Evolutionary conservation across 2,797 vertebrate genomes (phyloP), one percentile per base, ranked within the genome.

Genomic region (Cuniculus paca): DNA sequence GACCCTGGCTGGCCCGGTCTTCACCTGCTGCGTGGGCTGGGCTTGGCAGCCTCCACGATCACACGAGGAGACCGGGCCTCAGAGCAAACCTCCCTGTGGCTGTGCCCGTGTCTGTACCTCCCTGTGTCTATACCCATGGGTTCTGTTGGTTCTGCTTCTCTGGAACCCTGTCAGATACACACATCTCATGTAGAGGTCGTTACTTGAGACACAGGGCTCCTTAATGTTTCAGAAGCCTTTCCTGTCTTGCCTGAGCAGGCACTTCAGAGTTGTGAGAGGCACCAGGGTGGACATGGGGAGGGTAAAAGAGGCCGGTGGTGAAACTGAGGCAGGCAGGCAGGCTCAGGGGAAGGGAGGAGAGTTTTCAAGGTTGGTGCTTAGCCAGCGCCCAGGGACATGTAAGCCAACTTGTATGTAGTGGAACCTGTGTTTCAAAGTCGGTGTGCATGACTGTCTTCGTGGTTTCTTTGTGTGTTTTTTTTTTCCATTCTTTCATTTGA

Each of bases 51-150:
- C 31, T 87, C 12, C 17, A 1, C 11, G n/a, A 22, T 48, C 19
- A 91, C 31, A 39, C 9, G 17, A 82, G 19, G 34, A 6, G 68
- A 60, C 34, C 16, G 34, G 54, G 54, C 54, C 54, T 19, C 54
- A 56, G 54, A 10, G 19, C 16, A 19, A 56, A 19, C 54, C 54
- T 50, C 54, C 54, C 10, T 56, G 54, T 56, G 5, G 19, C 34
- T 16, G 6, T 31, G 6, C 31, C 61, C 31, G 11, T 34, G 60
- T 61, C 60, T 34, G 1, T 65, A 8, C 14, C 60, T 36, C 42
- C 39, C 28, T 58, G 0, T 34, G 1, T 50, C 3, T 5, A 0
- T 14, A 19, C 12, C 22, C 2, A 6, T 36, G 10, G 9, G 5
- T 83, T 26, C 24, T 60, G 19, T 65, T 60, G 19, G 9, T 60